Evolutionary conservation across 2,113 vertebrate genomes (phyloP), one percentile per base, ranked within the genome.

Genomic region (Callipepla californica): DNA sequence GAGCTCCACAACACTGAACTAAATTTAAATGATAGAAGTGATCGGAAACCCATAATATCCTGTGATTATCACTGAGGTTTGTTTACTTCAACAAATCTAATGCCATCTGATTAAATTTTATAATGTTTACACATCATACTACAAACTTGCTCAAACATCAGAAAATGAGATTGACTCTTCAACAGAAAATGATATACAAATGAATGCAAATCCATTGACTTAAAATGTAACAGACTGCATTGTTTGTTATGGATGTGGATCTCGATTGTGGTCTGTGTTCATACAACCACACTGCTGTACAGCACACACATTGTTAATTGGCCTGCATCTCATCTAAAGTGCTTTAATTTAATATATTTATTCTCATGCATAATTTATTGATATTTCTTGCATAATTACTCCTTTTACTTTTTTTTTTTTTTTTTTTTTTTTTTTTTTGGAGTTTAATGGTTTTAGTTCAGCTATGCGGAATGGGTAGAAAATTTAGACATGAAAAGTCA

Each of bases 141-240:
- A 87, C 19, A 2, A 94, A 86, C 51, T 90, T 95, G 75, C 87
- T 95, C 81, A 97, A 97, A 94, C 70, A 97, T 65, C 89, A 94
- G 81, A 92, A 94, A 96, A 96, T 66, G 65, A 94, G 65, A 45
- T 51, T 78, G 77, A 95, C 40, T 89, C 42, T 89, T 85, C 63
- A 93, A 57, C 48, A 91, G 83, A 65, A 93, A 91, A 93, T 20
- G 11, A 87, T 78, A 76, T 96, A 92, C 44, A 79, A 65, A 96
- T 89, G 57, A 81, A 94, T 89, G 73, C 55, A 95, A 96, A 96
- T 93, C 61, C 92, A 70, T 42, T 32, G 19, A 44, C 26, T 96
- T 89, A 51, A 55, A 94, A 42, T 4, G 53, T 55, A 82, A 61
- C 79, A 85, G 70, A 80, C 73, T 92, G 68, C 17, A 78, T 30